Conservation (phyloP, 2,888 invertebrate genomes). For the Argynnis bischoffii region DNA sequence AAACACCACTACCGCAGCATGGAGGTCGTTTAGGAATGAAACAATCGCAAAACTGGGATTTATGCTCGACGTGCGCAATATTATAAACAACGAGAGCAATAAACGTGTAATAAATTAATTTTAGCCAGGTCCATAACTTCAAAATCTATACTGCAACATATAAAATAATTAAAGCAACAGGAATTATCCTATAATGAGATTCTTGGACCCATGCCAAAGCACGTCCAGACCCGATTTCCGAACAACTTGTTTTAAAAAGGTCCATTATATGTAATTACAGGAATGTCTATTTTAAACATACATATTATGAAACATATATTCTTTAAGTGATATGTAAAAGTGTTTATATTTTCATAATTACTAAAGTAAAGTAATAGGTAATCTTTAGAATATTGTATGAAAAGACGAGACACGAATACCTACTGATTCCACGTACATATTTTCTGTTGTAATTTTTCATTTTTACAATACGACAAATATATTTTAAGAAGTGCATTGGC, state of each 20-base stretch:
- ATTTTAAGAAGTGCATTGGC: no score
- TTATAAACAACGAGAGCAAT: conserved; percentile 4
- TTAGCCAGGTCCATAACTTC: conserved; percentile 5
- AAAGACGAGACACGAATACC: no score
- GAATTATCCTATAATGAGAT: conserved; percentile 40
- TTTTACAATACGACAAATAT: no score
- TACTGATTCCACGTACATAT: no score
- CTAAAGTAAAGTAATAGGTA: no score
- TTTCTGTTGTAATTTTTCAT: no score
- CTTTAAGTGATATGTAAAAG: no score
- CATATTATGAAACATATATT: no score
- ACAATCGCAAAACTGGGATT: conserved; percentile 26
- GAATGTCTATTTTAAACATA: no score
- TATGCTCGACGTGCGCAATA: conserved; percentile 9
- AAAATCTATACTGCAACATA: conserved; percentile 3
- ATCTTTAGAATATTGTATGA: no score
- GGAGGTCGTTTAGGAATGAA: conserved; percentile 38
- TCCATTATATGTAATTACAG: conserved; percentile 5
- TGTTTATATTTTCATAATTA: no score
- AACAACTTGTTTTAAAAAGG: conserved; percentile 14
- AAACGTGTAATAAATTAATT: conserved; percentile 9
- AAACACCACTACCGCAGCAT: conserved; percentile 39
- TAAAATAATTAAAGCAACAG: conserved; percentile 35
- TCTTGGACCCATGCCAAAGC: conserved; percentile 42
- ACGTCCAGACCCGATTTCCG: conserved; percentile 29